Base-by-base conservation (phyloP, 2,113 vertebrate species). In the Carassius auratus region DNA sequence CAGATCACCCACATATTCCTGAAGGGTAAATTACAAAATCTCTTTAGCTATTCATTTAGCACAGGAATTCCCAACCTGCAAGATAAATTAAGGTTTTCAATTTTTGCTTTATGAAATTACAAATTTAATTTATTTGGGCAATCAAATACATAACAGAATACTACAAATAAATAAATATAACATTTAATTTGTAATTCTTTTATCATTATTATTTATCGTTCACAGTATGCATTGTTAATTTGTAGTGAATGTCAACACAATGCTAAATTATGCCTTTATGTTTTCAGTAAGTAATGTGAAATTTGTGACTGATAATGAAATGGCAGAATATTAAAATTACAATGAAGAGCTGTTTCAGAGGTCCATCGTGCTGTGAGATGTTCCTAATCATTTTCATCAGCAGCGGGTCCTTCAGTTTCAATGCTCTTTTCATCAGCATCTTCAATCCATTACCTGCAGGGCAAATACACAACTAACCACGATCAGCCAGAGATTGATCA, bases 371-470 rank as follows among this genome's bases (percentile, higher is more conserved):
- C 77, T 98, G 97, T 71, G 96, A 98, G 90, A 97, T 94, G 89
- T 98, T 99, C 81, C 98, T 95, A 87, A 99, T 97, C 97, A 98
- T 99, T 93, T 99, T 99, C 97, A 98, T 98, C 92, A 97, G 89
- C 87, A 96, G 88, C 0, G 96, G 95, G 73, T 98, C 97, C 90
- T 98, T 99, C 91, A 96, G 95, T 88, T 97, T 98, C 91, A 98
- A 88, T 1, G 96, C 96, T 21, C 95, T 91, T 89, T 97, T 97
- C 96, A 98, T 97, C 84, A 97, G 91, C 95, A 97, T 95, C 92
- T 97, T 97, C 87, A 98, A 92, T 0, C 97, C 95, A 62, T 96
- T 97, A 90, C 97, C 98, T 99, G 81, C 55, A 91, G 88, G 57
- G 45, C 48, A 45, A 66, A 81, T 9, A 48, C 10, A 57, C 9